phyloP scores from a whole-genome alignment of 2,888 invertebrate genomes.

The Isotomurus palustris region DNA sequence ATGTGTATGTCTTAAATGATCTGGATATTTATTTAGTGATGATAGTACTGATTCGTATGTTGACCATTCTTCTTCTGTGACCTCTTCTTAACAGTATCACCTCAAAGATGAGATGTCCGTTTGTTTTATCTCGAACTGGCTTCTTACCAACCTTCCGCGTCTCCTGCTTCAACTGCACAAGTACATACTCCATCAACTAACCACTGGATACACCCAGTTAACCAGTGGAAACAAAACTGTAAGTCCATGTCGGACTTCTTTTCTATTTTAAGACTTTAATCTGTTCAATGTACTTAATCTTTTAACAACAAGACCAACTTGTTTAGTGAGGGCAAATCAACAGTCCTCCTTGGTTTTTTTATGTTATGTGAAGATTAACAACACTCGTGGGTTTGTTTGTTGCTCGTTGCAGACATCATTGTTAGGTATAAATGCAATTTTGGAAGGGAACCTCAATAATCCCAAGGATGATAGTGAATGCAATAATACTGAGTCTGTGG shows the following conservation, averaged over 20 bases:
- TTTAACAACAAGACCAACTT: too few relatives aligned
- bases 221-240: constrained; percentile 12
- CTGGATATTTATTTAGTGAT: not conserved
- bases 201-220: constrained; percentile 54
- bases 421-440: not conserved
- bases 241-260: too few relatives aligned
- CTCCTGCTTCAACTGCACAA: constrained; percentile 72
- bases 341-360: too few relatives aligned
- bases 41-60: not conserved
- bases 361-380: too few relatives aligned
- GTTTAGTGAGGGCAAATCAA: too few relatives aligned
- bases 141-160: constrained; percentile 70
- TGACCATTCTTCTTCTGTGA: constrained; percentile 19
- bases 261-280: not conserved
- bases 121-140: constrained; percentile 75
- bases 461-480: not conserved
- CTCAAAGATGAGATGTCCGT: constrained; percentile 68
- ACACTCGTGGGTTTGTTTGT: too few relatives aligned
- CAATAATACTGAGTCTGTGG: not conserved
- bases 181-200: constrained; percentile 59
- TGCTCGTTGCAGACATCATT: not conserved
- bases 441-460: not conserved
- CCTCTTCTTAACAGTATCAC: constrained; percentile 69
- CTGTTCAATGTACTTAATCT: too few relatives aligned
- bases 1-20: constrained; percentile 59